Evolutionary conservation across 1,140 invertebrate species (phyloP), one percentile per base, ranked within the genome.

Genomic region (Marisa cornuarietis): DNA sequence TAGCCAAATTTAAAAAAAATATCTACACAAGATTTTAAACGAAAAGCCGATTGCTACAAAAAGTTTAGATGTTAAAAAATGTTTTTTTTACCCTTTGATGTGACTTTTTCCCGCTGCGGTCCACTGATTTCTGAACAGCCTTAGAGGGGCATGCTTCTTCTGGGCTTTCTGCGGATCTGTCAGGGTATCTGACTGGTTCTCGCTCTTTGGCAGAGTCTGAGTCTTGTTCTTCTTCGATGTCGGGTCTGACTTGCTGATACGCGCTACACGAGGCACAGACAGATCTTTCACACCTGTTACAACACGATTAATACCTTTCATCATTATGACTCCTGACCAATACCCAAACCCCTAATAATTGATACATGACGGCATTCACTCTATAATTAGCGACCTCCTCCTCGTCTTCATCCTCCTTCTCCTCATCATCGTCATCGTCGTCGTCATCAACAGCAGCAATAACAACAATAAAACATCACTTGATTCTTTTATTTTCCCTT

Each of bases 241-340:
- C 76, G 13, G 42, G 66, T n/a, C 42, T 24, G 1, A 77, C 65
- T 0, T 63, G 63, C 18, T 77, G 76, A 63, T 77, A 77, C 5
- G 76, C 54, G 49, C 76, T 77, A 49, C 76, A 77, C 42, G 65
- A 77, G 13, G 76, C 76, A 54, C 76, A 77, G 62, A 77, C 76
- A 54, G 76, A 77, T 13, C 76, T 24, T 42, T 77, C 42, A 49
- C 76, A 77, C 63, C 76, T 77, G 49, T 52, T 13, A 51, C 71
- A 75, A n/a, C n/a, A 63, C 3, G 3, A 20, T n/a, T 20, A 2
- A 63, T 63, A 18, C 62, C 4, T n/a, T 20, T n/a, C n/a, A 63
- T n/a, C 62, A 63, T 20, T 18, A n/a, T n/a, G 62, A 20, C 18
- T 4, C 62, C 3, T 63, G 62, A 18, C 62, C 62, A 63, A 4